Evolutionary conservation across 2,797 vertebrate genomes (phyloP).

Genomic region (Sebastes oblongus): DNA sequence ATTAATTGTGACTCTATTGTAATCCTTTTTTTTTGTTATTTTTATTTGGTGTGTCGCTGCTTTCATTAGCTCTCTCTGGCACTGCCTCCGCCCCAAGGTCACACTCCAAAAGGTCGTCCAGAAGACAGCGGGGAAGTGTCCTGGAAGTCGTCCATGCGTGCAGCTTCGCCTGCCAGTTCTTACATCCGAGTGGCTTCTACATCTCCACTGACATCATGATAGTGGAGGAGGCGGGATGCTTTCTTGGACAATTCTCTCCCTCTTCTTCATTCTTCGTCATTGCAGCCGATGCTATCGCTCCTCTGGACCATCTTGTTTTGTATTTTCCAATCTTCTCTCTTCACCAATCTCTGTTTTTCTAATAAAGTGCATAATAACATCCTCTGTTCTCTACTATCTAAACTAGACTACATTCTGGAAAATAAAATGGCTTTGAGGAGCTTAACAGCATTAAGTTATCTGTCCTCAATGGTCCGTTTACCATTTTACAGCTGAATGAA

Average conservation of each 20-base stretch:
- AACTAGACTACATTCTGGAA: not conserved
- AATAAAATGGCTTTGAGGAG: not conserved
- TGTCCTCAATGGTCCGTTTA: not conserved
- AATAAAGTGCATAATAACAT: not conserved
- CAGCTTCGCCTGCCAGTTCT: slow-evolving; percentile 3
- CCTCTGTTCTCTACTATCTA: not conserved
- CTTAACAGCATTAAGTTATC: not conserved
- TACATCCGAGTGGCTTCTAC: not conserved
- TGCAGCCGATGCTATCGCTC: not conserved
- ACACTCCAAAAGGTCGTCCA: slow-evolving; percentile 33
- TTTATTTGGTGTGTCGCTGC: not conserved
- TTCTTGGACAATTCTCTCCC: not conserved
- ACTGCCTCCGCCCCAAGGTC: slow-evolving; percentile 30
- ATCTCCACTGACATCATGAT: not conserved
- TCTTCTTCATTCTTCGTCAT: not conserved
- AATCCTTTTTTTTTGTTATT: not conserved
- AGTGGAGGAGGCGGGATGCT: not conserved
- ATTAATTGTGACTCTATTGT: not conserved
- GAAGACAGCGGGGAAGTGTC: slow-evolving; percentile 28
- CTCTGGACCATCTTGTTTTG: not conserved
- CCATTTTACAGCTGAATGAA: not conserved
- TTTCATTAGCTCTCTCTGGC: slow-evolving; percentile 9
- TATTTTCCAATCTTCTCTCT: not conserved
- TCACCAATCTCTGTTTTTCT: not conserved
- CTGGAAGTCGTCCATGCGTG: slow-evolving; percentile 34